Conservation (phyloP, 92 coral and sea anemone species). For the Metridium senile region DNA sequence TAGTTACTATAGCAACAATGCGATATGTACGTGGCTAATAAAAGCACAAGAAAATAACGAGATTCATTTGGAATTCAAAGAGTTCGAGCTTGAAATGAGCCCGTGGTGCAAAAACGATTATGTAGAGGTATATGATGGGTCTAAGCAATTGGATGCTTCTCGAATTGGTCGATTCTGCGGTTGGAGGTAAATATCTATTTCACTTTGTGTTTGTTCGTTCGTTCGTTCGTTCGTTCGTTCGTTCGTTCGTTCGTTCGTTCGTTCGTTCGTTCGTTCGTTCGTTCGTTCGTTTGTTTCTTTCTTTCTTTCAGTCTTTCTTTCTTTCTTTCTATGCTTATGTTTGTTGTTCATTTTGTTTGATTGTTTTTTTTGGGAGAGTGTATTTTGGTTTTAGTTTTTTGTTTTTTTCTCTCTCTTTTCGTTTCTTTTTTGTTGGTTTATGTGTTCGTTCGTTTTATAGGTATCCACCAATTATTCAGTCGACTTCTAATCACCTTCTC, state of each 20-base stretch:
- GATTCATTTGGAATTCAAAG: slow-evolving; percentile 30
- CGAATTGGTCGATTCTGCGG: slow-evolving; percentile 55
- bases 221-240: too few species aligned
- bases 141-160: neutral
- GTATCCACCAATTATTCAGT: slow-evolving; percentile 33
- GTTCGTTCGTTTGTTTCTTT: too few species aligned
- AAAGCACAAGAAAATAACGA: slow-evolving; percentile 34
- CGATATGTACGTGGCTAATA: slow-evolving; percentile 41
- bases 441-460: neutral
- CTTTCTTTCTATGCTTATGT: too few species aligned
- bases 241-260: too few species aligned
- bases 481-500: slow-evolving; percentile 15
- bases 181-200: neutral
- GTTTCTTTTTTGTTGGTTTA: too few species aligned
- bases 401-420: too few species aligned
- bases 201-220: too few species aligned
- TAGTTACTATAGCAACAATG: slow-evolving; percentile 46
- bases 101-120: slow-evolving; percentile 34
- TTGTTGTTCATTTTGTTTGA: too few species aligned
- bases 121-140: slow-evolving; percentile 47
- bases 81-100: slow-evolving; percentile 44
- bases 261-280: too few species aligned
- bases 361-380: too few species aligned
- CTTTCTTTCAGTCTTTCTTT: too few species aligned
- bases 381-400: too few species aligned